A percentile compares a stretch with the other conserved stretches of the same genome.
Conservation (phyloP, 2,113 vertebrate species). For the Eonycteris spelaea region DNA sequence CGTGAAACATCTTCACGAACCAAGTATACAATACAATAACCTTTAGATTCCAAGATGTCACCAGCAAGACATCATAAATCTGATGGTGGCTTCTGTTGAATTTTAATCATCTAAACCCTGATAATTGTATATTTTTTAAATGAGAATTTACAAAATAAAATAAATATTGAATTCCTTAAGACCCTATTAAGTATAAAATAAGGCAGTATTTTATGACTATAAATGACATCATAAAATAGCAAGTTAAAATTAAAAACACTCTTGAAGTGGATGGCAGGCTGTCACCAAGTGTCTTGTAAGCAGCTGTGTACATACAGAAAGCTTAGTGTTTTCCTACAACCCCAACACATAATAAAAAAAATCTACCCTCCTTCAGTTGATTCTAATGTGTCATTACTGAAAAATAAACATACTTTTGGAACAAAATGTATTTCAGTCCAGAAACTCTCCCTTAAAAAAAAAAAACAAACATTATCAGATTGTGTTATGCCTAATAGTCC, state of each 20-base stretch:
- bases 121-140: background rate
- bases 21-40: background rate
- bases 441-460: background rate
- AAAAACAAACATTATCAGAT: background rate
- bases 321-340: background rate
- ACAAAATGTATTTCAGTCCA: background rate
- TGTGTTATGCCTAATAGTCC: background rate
- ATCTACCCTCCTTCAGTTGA: background rate
- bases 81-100: background rate
- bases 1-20: background rate
- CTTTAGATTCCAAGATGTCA: background rate
- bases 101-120: background rate
- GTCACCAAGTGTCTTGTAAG: accelerated
- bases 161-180: background rate
- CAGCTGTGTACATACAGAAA: background rate
- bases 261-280: background rate
- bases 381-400: background rate
- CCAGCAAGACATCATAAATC: background rate
- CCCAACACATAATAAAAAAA: background rate
- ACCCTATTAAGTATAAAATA: background rate
- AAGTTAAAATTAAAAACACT: background rate
- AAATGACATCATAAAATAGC: background rate
- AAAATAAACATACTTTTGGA: slow-evolving; percentile 18
- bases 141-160: background rate
- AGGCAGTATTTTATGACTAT: background rate